Evolutionary conservation across 2,888 invertebrate species (phyloP), one percentile per base, ranked within the genome.

Genomic region (Drosophila fulvimacula): DNA sequence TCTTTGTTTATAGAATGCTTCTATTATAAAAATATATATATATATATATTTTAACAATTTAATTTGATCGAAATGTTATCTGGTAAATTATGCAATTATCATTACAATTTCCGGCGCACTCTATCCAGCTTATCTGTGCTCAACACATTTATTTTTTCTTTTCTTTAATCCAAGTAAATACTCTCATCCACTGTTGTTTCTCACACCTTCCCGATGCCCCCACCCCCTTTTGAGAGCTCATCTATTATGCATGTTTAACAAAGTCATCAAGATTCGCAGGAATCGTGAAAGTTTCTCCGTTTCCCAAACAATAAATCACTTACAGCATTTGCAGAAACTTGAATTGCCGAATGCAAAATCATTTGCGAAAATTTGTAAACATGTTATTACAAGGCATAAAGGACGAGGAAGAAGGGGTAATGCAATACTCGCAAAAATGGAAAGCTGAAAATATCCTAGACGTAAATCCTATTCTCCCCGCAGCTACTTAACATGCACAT

Each of bases 281-380:
- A 19, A 49, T 49, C 13, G 5, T 1, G 2, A 38, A 19, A 34
- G 7, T 9, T 51, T 52, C 38, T 27, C 6, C 11, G 13, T 57
- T 77, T 76, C 73, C 77, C 73, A 73, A 34, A 44, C 56, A 68
- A 82, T 82, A 83, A 83, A 83, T 83, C 80, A 79, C 58, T 67
- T 64, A 55, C 5, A 65, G 56, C 53, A 51, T 59, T 69, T 61
- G 55, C 62, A 15, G 48, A 30, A 65, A 64, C 56, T 77, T 72
- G 49, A 61, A 60, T 58, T 32, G 78, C 32, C 69, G 62, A 70
- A 78, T 79, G 81, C 78, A 88, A 85, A 88, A 82, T 78, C 65
- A 82, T 88, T 88, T 86, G 79, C 80, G 49, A 56, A 81, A 88
- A 86, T 86, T 86, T 86, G 88, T 88, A 83, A 86, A 86, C 83